Evolutionary conservation across 2,888 invertebrate species (phyloP), one percentile per base, ranked within the genome.

Genomic region (Scotopteryx bipunctaria): DNA sequence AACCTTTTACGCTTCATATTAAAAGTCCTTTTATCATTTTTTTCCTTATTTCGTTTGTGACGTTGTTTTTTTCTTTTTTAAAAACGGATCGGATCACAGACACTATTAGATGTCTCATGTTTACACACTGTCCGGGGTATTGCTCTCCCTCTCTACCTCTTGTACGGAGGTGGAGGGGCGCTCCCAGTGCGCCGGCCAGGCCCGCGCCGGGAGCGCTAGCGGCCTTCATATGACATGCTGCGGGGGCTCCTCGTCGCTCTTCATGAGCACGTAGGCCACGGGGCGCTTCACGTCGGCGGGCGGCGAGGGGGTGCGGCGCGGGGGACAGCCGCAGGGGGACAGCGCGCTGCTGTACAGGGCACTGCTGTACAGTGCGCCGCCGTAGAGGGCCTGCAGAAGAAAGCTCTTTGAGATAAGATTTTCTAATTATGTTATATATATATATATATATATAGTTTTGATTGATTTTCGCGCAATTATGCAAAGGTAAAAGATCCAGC

Each of bases 181-280:
- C 87, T 89, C 90, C 88, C 90, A 92, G 60, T 91, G 91, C 64
- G 83, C 69, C 58, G 91, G 81, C 80, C 86, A 83, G n/a, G 81
- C 82, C 70, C 94, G 86, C 76, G 94, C 94, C 73, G 94, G 94
- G 90, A 95, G 95, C 94, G 95, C 94, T 77, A 95, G 94, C 89
- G 95, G 95, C 92, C 94, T 95, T 95, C 95, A 95, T 93, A 95
- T 95, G 83, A 95, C 94, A 78, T 95, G 95, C 53, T 93, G 91
- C 1, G 91, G 90, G 0, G 88, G 89, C 60, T 92, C 92, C 66
- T 91, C 91, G 66, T 92, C 91, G 32, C 91, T 92, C 82, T 93
- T 93, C 92, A 93, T 92, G 59, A 93, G 90, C 48, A 93, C 92
- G 77, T 93, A 93, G 23, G 93, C 92, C 3, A 93, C 86, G 5